Conservation (phyloP, 1,140 invertebrate genomes). For the Branchinecta lynchi region DNA sequence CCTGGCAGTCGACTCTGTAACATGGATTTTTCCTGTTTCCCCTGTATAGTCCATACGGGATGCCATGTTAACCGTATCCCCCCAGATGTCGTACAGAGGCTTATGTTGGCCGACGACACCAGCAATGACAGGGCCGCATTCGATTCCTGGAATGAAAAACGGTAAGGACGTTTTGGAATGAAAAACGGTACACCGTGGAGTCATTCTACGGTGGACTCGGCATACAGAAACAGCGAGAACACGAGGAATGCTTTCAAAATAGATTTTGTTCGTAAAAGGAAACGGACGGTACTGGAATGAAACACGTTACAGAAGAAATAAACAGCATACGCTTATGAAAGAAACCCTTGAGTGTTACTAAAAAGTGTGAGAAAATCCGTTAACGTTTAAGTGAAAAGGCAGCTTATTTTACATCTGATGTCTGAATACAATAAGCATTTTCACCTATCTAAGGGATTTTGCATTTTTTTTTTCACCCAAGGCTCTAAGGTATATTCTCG, state of each 20-base stretch:
- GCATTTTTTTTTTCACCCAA: not conserved
- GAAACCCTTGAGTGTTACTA: too few species aligned
- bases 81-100: slow-evolving; percentile 82
- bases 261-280: too few species aligned
- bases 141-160: slow-evolving; percentile 34
- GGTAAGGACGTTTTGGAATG: too few species aligned
- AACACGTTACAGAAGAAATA: too few species aligned
- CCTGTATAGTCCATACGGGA: slow-evolving; percentile 80
- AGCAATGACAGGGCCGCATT: slow-evolving; percentile 66
- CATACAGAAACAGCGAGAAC: too few species aligned
- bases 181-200: too few species aligned
- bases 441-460: too few species aligned
- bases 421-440: too few species aligned
- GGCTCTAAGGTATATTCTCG: too few species aligned
- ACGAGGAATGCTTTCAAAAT: too few species aligned
- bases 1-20: slow-evolving; percentile 52
- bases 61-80: slow-evolving; percentile 85
- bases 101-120: slow-evolving; percentile 79
- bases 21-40: slow-evolving; percentile 56
- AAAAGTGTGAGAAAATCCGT: not conserved
- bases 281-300: slow-evolving; percentile 22
- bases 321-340: not conserved
- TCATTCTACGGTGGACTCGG: too few species aligned
- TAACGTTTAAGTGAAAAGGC: not conserved
- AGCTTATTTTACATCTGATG: not conserved